Evolutionary conservation across 1,140 invertebrate genomes (phyloP), one percentile per base, ranked within the genome.

Genomic region (Leptinotarsa undecemlineata): DNA sequence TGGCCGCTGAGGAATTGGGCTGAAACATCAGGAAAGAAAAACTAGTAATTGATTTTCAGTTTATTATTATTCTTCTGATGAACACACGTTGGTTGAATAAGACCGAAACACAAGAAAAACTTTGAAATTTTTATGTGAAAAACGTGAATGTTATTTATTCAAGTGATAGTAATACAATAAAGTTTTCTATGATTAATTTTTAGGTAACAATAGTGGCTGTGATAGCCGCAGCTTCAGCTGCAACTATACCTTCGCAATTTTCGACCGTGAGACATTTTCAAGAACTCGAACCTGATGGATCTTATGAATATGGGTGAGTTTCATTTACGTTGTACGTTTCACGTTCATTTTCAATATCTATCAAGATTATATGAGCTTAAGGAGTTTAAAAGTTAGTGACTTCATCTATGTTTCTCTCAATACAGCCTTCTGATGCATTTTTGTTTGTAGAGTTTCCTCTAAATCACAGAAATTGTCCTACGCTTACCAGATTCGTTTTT

Each of bases 281-380:
- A 21, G 63, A 64, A 64, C 15, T 20, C 15, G 20, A 33, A 23
- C 63, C 20, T 23, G 63, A 64, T 33, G 63, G 63, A 64, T 64
- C 63, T 19, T 64, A 64, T 20, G 17, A 20, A 64, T 64, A 64
- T 64, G 63, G 21, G 63, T 64, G 11, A 64, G 63, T 21, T 15
- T 64, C 14, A 23, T 23, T 20, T 26, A 64, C 60, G 17, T 61
- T 15, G 2, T 61, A 19, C 60, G 17, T n/a, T 61, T 61, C 17
- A 0, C 60, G 2, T 61, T 61, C 17, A 61, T 20, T 20, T 6
- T n/a, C 15, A 0, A 61, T 61, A 2, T 61, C 4, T 0, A 61
- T n/a, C 2, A 1, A 61, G 20, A 6, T 61, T 61, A 33, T 33
- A 33, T 11, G 6, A 8, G 33, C 33, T 33, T 33, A 0, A 33